These are phyloP conservation scores for Ferdinandea cuprea DNA, from an alignment of 2,888 invertebrate genomes.

Conservation along the genomic window DNA sequence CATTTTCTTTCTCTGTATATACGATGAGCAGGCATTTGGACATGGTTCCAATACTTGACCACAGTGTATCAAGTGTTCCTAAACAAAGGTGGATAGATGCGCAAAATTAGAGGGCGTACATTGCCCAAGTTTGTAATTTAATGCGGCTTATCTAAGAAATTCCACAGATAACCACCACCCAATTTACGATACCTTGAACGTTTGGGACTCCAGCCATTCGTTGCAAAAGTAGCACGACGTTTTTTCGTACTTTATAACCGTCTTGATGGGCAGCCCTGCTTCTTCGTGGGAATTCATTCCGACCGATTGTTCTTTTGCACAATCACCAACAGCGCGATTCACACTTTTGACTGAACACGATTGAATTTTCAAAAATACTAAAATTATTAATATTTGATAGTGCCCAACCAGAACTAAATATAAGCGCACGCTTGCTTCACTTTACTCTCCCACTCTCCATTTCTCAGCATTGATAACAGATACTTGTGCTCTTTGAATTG, in stretches of 20 bases:
- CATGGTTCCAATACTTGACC: slow-evolving; percentile 89
- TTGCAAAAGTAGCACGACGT: slow-evolving; percentile 88
- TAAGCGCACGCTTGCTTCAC: not conserved
- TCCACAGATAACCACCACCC: slow-evolving; percentile 19
- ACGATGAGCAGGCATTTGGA: slow-evolving; percentile 88
- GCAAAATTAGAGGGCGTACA: slow-evolving; percentile 61
- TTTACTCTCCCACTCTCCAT: too few species aligned
- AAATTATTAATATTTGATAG: slow-evolving; percentile 55
- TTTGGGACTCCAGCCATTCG: slow-evolving; percentile 86
- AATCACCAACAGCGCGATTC: not conserved
- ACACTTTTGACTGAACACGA: not conserved
- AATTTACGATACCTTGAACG: slow-evolving; percentile 86
- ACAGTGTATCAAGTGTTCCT: slow-evolving; percentile 88
- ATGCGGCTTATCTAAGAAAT: slow-evolving; percentile 31
- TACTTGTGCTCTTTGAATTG: slow-evolving; percentile 45
- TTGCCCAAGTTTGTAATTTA: slow-evolving; percentile 10
- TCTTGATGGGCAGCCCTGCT: slow-evolving; percentile 76
- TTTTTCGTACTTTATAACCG: slow-evolving; percentile 83
- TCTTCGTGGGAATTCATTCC: slow-evolving; percentile 48
- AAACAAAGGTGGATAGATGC: slow-evolving; percentile 77
- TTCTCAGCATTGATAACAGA: slow-evolving; percentile 56
- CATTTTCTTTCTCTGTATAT: slow-evolving; percentile 87
- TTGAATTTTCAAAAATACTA: slow-evolving; percentile 50
- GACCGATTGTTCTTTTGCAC: not conserved
- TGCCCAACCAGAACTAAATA: not conserved